Evolutionary conservation across 2,888 invertebrate species (phyloP), one percentile per base, ranked within the genome.

Genomic region (Drosophila cyrtoloma): DNA sequence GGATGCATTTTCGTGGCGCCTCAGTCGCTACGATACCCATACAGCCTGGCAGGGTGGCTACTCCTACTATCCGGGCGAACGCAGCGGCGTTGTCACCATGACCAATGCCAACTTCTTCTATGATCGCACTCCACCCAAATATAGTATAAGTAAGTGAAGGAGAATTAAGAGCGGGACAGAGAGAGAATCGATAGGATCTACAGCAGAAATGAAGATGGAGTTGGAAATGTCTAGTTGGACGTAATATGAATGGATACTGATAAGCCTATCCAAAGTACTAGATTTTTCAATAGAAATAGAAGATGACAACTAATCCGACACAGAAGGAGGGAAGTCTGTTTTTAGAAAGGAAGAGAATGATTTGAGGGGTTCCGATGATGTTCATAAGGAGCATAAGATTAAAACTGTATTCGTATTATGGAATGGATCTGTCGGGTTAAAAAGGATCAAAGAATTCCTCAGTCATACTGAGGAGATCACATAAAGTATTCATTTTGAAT

Each of bases 21-120:
- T 97, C 55, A 94, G 94, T 63, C 94, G 94, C 0, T 97, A 96
- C 86, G 95, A 95, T 80, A 93, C 94, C 5, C 93, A 92, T 3
- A 93, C 93, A 0, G 92, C 93, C 51, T 94, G 86, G 82, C 89
- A 92, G 42, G 90, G 89, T 4, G 93, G 92, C 1, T 93, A 89
- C 71, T 91, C 92, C 0, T 78, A 83, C 33, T 93, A 85, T 68
- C 93, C 93, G 3, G 93, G 93, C 1, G 83, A 90, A 16, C 78
- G 73, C 19, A 78, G 87, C 22, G 93, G 93, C 4, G 86, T 93
- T 9, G 89, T 93, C 4, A 92, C 93, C 5, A 82, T 93, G 79
- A 93, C 93, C 2, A 93, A 93, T 75, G 93, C 92, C n/a, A 79
- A 92, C 51, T 92, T 91, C 72, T 91, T 89, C 55, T 92, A 92